Evolutionary conservation across 1,140 invertebrate species (phyloP).

Genomic region (Spodoptera frugiperda): DNA sequence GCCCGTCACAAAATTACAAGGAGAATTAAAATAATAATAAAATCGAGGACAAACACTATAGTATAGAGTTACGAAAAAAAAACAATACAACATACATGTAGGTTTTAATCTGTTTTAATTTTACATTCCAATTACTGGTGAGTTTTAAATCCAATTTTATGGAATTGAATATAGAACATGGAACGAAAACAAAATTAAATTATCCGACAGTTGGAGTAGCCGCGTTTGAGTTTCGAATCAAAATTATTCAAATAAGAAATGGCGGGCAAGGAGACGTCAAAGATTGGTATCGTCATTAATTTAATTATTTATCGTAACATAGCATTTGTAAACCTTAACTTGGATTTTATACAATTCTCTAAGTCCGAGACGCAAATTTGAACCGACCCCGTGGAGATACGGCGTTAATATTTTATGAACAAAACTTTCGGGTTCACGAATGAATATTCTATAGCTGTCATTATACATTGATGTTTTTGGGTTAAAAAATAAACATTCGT

Average conservation of each 20-base stretch:
- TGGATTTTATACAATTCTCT: conserved; percentile 41
- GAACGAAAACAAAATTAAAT: conserved; percentile 32
- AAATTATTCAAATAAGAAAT: conserved; percentile 42
- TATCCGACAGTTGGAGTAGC: conserved; percentile 30
- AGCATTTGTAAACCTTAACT: conserved; percentile 28
- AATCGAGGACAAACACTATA: conserved; percentile 15
- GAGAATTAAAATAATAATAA: conserved; percentile 30
- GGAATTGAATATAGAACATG: conserved; percentile 13
- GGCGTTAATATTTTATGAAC: conserved; percentile 59
- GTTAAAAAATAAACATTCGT: conserved; percentile 28
- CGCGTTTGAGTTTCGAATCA: conserved; percentile 35
- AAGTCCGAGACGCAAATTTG: conserved; percentile 40
- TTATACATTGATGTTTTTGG: conserved; percentile 56
- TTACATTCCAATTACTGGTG: neutral
- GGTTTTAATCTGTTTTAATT: conserved; percentile 10
- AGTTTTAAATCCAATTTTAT: conserved; percentile 14
- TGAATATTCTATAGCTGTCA: conserved; percentile 50
- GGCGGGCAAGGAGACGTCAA: conserved; percentile 12
- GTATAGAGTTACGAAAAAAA: conserved; percentile 7
- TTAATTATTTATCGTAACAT: conserved; percentile 12
- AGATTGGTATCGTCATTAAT: conserved; percentile 35
- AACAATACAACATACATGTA: conserved; percentile 11
- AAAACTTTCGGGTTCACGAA: conserved; percentile 56
- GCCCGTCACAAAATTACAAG: conserved; percentile 20
- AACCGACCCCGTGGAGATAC: conserved; percentile 49